Evolutionary conservation across 2,888 invertebrate species (phyloP).

Genomic region (Theretra japonica): DNA sequence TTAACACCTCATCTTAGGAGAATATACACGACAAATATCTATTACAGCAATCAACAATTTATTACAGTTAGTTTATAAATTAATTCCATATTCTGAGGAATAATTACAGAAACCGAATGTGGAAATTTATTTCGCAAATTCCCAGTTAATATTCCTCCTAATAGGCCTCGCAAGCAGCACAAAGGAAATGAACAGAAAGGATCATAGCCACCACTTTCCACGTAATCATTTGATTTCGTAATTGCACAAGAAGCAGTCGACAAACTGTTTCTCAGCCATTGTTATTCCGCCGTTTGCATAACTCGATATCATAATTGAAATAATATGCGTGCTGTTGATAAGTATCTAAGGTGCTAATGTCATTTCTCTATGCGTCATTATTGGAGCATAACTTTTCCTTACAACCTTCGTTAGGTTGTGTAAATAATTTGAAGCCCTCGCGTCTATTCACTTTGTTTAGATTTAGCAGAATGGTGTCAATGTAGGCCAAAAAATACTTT

Average conservation of each 20-base stretch:
- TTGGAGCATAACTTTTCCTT: slow-evolving; percentile 8
- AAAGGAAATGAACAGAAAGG: slow-evolving; percentile 18
- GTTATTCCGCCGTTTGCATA: slow-evolving; percentile 28
- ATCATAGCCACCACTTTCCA: slow-evolving; percentile 28
- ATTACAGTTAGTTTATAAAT: too few species aligned
- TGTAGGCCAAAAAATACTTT: too few species aligned
- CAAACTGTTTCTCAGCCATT: slow-evolving; percentile 30
- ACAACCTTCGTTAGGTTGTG: background rate
- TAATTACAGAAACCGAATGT: background rate
- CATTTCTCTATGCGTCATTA: slow-evolving; percentile 19
- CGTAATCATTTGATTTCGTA: slow-evolving; percentile 26
- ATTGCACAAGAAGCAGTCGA: slow-evolving; percentile 22
- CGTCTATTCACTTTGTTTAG: background rate
- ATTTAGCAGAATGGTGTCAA: too few species aligned
- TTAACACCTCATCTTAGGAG: too few species aligned
- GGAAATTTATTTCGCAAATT: background rate
- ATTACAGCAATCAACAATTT: too few species aligned
- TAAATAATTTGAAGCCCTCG: background rate
- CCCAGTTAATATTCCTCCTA: background rate
- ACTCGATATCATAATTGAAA: slow-evolving; percentile 30
- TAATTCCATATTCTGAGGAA: too few species aligned
- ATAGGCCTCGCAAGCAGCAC: background rate
- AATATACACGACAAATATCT: too few species aligned
- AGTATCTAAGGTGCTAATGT: background rate
- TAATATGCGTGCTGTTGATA: slow-evolving; percentile 23